Base-by-base conservation (phyloP, 2,113 vertebrate genomes). In the Tupaia tana region DNA sequence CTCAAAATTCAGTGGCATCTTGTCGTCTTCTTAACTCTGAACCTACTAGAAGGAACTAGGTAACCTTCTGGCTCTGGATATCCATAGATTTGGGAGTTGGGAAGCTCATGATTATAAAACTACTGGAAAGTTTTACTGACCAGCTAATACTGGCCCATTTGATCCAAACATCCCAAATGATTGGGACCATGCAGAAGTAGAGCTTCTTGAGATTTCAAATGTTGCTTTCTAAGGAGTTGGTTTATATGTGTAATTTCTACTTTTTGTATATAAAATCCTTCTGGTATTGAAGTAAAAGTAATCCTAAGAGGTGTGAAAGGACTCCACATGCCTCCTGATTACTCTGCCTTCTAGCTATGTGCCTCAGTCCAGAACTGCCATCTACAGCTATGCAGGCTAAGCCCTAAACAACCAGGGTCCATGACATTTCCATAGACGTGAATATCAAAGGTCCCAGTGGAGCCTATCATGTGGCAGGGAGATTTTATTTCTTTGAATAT, bases 161-260 rank as follows among this genome's bases (percentile, higher is more conserved):
- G 79, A 90, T 58, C 18, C 74, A 73, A 93, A 27, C 29, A 58
- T 84, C 81, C 71, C 61, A 79, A 61, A 92, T 66, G 83, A 84
- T 19, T 79, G 22, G 34, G 78, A 43, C 25, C 52, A 75, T 43
- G 52, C n/a, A 69, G 84, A 88, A 90, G 91, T 31, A 34, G 43
- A n/a, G 22, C 27, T 96, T 95, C 43, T 73, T 15, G 31, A 71
- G 88, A 92, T 93, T 95, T 89, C 79, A 88, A 84, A 61, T 52
- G 93, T 0, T 13, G 31, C 15, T 87, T 86, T 27, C 92, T 12
- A 56, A 91, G 74, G 64, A 71, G 11, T 0, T 64, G 31, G 88
- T 82, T 24, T 43, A 61, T 27, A 34, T 10, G 18, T 66, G 71
- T 74, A 69, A 86, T 93, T 70, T 95, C 61, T 24, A 24, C 52